phyloP scores from a whole-genome alignment of 2,888 invertebrate species.

The Danaus chrysippus region DNA sequence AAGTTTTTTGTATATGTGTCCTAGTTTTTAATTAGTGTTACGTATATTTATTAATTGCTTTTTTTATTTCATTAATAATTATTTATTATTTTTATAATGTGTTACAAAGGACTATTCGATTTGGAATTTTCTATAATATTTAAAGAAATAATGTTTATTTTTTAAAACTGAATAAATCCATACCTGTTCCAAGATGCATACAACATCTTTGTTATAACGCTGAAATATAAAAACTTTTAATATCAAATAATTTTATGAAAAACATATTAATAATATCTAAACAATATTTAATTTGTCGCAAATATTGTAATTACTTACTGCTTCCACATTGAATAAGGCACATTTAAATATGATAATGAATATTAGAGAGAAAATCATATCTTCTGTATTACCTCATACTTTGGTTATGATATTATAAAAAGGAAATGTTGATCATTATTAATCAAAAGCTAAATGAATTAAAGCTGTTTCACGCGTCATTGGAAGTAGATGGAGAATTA shows the following conservation, averaged over 20 bases:
- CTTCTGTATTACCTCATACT: constrained; percentile 48
- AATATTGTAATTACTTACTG: constrained; percentile 46
- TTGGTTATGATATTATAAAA: constrained; percentile 39
- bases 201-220: constrained; percentile 59
- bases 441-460: constrained; percentile 46
- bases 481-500: constrained; percentile 50
- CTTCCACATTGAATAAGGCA: constrained; percentile 43
- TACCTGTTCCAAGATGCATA: constrained; percentile 60
- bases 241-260: constrained; percentile 15
- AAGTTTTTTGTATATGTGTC: too few species aligned
- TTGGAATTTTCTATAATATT: too few species aligned
- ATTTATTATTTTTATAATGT: too few species aligned
- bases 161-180: neutral
- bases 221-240: constrained; percentile 42
- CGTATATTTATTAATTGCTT: too few species aligned
- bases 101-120: too few species aligned
- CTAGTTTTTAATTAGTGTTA: too few species aligned
- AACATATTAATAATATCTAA: constrained; percentile 11
- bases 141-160: too few species aligned
- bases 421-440: constrained; percentile 41
- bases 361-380: constrained; percentile 60
- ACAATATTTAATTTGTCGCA: too few species aligned
- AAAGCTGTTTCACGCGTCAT: constrained; percentile 34
- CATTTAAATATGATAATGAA: constrained; percentile 49
- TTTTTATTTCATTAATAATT: too few species aligned